phyloP scores from a whole-genome alignment of 2,113 vertebrate genomes.

The Hemichromis elongatus region DNA sequence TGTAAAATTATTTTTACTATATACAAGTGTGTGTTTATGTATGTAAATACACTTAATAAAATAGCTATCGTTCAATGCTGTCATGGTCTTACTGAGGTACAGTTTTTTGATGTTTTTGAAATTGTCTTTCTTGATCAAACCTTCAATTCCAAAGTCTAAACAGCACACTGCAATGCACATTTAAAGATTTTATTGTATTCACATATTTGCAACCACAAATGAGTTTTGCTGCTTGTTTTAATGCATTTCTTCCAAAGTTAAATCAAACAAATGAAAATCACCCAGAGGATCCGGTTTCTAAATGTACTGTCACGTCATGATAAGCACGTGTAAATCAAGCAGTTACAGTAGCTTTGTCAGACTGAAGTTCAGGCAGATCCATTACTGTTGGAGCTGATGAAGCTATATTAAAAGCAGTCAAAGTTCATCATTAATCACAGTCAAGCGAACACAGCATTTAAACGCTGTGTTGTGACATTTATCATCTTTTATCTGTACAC shows the following conservation, averaged over 20 bases:
- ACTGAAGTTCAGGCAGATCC: slow-evolving; percentile 35
- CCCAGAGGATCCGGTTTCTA: background rate
- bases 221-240: background rate
- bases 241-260: background rate
- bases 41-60: slow-evolving; percentile 77
- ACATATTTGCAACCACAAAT: background rate
- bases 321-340: slow-evolving; percentile 39
- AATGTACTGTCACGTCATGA: background rate
- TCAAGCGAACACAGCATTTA: slow-evolving; percentile 47
- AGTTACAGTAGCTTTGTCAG: slow-evolving; percentile 34
- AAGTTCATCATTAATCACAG: slow-evolving; percentile 48
- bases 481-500: slow-evolving; percentile 51
- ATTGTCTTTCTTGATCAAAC: background rate
- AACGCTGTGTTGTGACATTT: slow-evolving; percentile 47
- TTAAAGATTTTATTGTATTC: background rate
- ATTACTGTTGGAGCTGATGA: slow-evolving; percentile 44
- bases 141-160: background rate
- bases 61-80: slow-evolving; percentile 26
- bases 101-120: background rate
- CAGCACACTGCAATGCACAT: background rate
- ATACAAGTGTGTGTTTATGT: slow-evolving; percentile 67
- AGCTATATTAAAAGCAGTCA: slow-evolving; percentile 28
- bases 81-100: background rate
- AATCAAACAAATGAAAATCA: background rate
- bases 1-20: slow-evolving; percentile 64